Evolutionary conservation across 2,113 vertebrate genomes (phyloP).

Genomic region (Vireo altiloquus): DNA sequence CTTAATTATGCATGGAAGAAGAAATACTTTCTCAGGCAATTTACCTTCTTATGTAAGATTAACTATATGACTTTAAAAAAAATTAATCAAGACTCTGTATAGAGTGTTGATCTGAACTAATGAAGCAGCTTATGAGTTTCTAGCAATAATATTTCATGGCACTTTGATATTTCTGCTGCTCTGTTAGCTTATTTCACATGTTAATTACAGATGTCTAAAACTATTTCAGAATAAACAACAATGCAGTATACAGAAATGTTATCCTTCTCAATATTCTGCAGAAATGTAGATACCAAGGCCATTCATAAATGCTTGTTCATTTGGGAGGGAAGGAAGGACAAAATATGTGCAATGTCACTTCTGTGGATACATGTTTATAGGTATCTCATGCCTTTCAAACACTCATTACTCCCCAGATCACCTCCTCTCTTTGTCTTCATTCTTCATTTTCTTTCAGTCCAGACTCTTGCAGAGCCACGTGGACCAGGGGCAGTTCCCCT

Average conservation of each 20-base stretch:
- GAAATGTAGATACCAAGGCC: not conserved
- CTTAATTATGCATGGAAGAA: not conserved
- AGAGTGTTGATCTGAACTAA: slow-evolving; percentile 10
- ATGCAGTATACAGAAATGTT: not conserved
- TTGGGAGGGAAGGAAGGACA: not conserved
- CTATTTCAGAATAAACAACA: not conserved
- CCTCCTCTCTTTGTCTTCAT: not conserved
- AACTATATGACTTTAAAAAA: not conserved
- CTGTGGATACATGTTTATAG: not conserved
- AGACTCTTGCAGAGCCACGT: not conserved
- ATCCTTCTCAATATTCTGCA: not conserved
- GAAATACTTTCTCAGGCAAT: not conserved
- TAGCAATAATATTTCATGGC: not conserved
- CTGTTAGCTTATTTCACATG: not conserved
- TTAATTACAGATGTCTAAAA: not conserved
- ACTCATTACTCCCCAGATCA: not conserved
- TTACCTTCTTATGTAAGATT: not conserved
- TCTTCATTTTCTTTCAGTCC: not conserved
- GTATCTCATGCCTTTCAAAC: not conserved
- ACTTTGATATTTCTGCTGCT: not conserved
- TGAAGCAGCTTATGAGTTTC: not conserved
- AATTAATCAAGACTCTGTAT: not conserved
- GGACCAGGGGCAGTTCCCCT: not conserved
- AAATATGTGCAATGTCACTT: not conserved
- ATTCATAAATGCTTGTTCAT: not conserved